Conservation (phyloP, 1,140 invertebrate species). For the Aporrectodea caliginosa region DNA sequence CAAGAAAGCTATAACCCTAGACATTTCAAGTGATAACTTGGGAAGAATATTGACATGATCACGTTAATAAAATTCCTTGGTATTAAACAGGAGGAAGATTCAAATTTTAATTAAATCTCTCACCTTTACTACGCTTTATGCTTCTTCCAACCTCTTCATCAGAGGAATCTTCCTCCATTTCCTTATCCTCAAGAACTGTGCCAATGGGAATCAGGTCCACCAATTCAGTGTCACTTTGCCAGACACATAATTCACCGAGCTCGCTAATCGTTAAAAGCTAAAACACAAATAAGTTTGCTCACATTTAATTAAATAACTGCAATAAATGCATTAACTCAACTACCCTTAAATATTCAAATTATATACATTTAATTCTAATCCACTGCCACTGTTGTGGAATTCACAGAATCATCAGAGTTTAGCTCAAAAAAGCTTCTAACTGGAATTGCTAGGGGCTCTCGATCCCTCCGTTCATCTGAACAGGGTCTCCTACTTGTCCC, state of each 20-base stretch:
- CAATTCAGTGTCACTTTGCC: conserved; percentile 75
- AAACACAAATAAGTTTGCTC: too few species aligned
- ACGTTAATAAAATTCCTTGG: not conserved
- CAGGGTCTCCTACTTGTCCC: too few species aligned
- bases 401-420: too few species aligned
- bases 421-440: too few species aligned
- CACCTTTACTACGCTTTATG: not conserved
- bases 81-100: too few species aligned
- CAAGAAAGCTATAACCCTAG: not conserved
- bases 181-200: conserved; percentile 53
- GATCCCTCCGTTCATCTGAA: too few species aligned
- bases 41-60: not conserved
- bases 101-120: too few species aligned
- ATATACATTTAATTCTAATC: too few species aligned
- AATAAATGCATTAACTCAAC: conserved; percentile 56
- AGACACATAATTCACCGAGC: conserved; percentile 70
- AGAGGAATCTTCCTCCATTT: conserved; percentile 49
- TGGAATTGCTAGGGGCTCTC: too few species aligned
- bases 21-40: not conserved
- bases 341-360: too few species aligned
- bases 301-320: conserved; percentile 27
- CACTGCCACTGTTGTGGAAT: too few species aligned
- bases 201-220: conserved; percentile 60
- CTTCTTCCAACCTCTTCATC: conserved; percentile 46
- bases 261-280: conserved; percentile 17